Evolutionary conservation across 2,113 vertebrate genomes (phyloP).

Genomic region (Siniperca chuatsi): DNA sequence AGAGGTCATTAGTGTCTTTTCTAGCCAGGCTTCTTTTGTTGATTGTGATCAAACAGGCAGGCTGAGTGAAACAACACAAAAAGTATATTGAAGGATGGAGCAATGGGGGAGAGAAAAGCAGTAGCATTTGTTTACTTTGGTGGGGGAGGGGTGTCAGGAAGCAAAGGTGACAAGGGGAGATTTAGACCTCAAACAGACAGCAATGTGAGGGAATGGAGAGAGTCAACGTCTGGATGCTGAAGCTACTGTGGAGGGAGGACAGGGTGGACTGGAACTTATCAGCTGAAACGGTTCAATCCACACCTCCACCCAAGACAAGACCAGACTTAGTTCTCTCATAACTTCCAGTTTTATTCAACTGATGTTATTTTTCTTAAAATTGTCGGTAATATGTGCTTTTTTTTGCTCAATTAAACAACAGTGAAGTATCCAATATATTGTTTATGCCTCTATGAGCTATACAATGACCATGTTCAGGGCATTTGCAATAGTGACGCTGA

Average conservation of each 20-base stretch:
- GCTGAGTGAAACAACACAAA: slow-evolving; percentile 25
- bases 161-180: slow-evolving; percentile 65
- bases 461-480: neutral
- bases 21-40: slow-evolving; percentile 59
- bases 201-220: slow-evolving; percentile 28
- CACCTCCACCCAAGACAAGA: slow-evolving; percentile 20
- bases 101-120: slow-evolving; percentile 44
- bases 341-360: neutral
- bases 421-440: neutral
- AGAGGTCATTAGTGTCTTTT: slow-evolving; percentile 61
- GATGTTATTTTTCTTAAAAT: neutral
- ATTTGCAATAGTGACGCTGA: neutral
- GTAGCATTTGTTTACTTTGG: slow-evolving; percentile 74
- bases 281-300: slow-evolving; percentile 63
- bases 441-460: neutral
- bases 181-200: slow-evolving; percentile 60
- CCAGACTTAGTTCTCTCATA: slow-evolving; percentile 6
- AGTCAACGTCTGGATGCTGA: slow-evolving; percentile 62
- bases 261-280: slow-evolving; percentile 60
- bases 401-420: neutral
- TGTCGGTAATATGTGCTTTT: too few relatives aligned
- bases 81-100: slow-evolving; percentile 13
- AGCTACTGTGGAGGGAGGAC: slow-evolving; percentile 60
- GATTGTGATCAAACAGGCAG: slow-evolving; percentile 70
- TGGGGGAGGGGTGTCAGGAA: slow-evolving; percentile 69